Percentiles rank a stretch among this genome's conserved stretches.
These are phyloP conservation scores for Apodemia duryi DNA, from an alignment of 2,888 invertebrate species.

Conservation along the genomic window DNA sequence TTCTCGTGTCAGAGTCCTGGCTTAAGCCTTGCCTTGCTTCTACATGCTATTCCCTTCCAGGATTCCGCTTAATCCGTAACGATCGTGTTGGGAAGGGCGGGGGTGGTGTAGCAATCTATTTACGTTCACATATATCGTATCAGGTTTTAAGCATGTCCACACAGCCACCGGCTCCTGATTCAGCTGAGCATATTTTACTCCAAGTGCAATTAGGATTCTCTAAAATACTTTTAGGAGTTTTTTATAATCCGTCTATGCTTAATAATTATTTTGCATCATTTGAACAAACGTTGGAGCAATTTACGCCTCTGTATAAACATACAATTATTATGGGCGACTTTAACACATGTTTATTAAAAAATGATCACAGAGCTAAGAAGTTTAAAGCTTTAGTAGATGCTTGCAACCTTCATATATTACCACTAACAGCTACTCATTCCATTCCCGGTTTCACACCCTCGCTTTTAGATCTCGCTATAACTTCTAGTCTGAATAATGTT, in stretches of 20 bases:
- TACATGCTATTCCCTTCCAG: constrained; percentile 19
- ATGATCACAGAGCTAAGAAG: too few relatives aligned
- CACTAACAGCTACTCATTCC: too few relatives aligned
- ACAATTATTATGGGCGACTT: neutral
- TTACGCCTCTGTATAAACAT: neutral
- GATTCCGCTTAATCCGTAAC: constrained; percentile 17
- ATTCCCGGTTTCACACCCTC: neutral
- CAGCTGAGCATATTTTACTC: constrained; percentile 9
- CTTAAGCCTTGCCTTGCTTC: constrained; percentile 22
- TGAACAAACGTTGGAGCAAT: neutral
- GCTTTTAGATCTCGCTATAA: neutral
- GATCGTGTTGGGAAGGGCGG: constrained; percentile 11
- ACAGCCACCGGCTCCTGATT: neutral
- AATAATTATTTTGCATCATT: constrained; percentile 10
- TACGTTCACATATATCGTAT: neutral
- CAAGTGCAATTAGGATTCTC: neutral
- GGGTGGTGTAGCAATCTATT: neutral
- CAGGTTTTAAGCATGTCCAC: neutral
- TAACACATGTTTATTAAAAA: too few relatives aligned
- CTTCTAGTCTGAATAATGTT: neutral
- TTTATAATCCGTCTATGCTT: constrained; percentile 3
- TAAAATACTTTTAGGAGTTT: constrained; percentile 13
- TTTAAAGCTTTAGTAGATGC: too few relatives aligned
- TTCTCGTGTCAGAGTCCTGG: constrained; percentile 18
- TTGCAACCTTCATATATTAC: too few relatives aligned